Percentiles rank a stretch among this genome's conserved stretches.
phyloP scores from a whole-genome alignment of 2,113 vertebrate species.

The Nansenia antarctica region DNA sequence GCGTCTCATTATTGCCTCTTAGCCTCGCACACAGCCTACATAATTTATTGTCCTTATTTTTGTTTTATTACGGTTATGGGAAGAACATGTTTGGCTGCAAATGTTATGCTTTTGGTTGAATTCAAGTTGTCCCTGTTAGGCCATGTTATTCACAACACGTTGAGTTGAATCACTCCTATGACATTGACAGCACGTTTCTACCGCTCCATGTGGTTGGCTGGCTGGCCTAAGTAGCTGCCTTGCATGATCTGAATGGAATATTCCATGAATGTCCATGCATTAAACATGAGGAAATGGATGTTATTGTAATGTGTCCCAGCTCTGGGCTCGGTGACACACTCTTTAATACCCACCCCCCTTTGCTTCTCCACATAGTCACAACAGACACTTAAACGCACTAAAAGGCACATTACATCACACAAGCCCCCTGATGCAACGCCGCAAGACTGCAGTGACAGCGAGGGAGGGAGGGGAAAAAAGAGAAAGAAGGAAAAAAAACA shows the following conservation, averaged over 20 bases:
- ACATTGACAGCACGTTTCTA: slow-evolving; percentile 34
- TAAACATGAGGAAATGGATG: slow-evolving; percentile 58
- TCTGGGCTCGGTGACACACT: slow-evolving; percentile 27
- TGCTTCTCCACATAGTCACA: slow-evolving; percentile 45
- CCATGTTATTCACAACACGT: slow-evolving; percentile 10
- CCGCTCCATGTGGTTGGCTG: slow-evolving; percentile 32
- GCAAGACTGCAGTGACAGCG: background rate
- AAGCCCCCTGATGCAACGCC: slow-evolving; percentile 29
- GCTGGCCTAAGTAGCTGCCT: slow-evolving; percentile 11
- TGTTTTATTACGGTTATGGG: too few species aligned
- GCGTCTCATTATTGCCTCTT: too few species aligned
- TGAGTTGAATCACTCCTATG: slow-evolving; percentile 37
- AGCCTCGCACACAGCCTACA: too few species aligned
- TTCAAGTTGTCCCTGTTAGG: slow-evolving; percentile 17
- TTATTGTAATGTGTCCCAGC: slow-evolving; percentile 38
- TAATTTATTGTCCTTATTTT: too few species aligned
- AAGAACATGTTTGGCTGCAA: background rate
- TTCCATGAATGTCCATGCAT: slow-evolving; percentile 60
- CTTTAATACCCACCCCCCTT: slow-evolving; percentile 24
- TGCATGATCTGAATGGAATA: slow-evolving; percentile 53
- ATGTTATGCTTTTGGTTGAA: slow-evolving; percentile 19
- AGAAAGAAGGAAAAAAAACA: slow-evolving; percentile 18
- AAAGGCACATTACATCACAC: slow-evolving; percentile 48
- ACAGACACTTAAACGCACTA: slow-evolving; percentile 52
- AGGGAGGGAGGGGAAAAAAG: slow-evolving; percentile 10